Evolutionary conservation across 2,888 invertebrate species (phyloP), one percentile per base, ranked within the genome.

Genomic region (Leptinotarsa juncta): DNA sequence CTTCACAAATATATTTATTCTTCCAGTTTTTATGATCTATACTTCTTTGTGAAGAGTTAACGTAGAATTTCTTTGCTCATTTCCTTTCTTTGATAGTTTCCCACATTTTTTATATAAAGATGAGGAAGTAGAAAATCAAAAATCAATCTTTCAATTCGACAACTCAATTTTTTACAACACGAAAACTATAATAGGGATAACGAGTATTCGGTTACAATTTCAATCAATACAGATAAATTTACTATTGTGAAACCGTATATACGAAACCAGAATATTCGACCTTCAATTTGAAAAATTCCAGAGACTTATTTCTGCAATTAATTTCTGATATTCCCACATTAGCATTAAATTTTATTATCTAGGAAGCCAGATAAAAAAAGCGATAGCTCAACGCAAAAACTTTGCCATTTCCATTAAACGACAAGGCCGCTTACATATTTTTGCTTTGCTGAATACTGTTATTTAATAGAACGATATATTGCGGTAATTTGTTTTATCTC

Each of bases 401-500:
- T 62, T 67, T 18, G 15, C 57, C 69, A 57, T 69, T 69, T 69
- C 57, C 10, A 69, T 57, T 57, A 42, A 53, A 68, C 55, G 60
- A 23, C 69, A 69, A 69, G 69, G 69, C 48, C 69, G 69, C 48
- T 26, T 20, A 32, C 26, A n/a, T 15, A 32, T 60, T 69, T 69
- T 57, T 23, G 20, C 23, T 55, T 51, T 14, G 69, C 4, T 42
- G 57, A 23, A 32, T 69, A 57, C 69, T 42, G 51, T 57, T 69
- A 69, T 69, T 57, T 57, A 53, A 69, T 68, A 32, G 53, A 48
- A 55, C 51, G 55, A 68, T 57, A 69, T 49, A 49, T 69, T 69
- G 57, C 57, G 51, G 69, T 69, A 55, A 69, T 48, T 57, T 57
- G 69, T 55, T 55, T 53, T 68, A 67, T 67, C 67, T 67, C 67